Base-by-base conservation (phyloP, 2,113 vertebrate species). In the Mirza zaza region DNA sequence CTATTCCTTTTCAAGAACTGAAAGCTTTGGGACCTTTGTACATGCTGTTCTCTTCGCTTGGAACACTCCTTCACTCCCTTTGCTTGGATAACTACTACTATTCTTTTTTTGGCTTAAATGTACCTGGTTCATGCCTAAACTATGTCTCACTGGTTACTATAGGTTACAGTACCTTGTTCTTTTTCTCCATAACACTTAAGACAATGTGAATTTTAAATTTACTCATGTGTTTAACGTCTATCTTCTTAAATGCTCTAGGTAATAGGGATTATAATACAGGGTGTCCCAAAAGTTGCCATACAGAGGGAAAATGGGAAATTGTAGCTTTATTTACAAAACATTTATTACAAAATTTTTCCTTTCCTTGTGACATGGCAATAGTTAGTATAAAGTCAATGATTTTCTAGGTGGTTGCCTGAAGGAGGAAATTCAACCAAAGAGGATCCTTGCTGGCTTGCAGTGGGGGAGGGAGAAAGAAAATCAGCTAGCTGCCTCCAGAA, bases 1-100 rank as follows among this genome's bases (percentile, higher is more conserved):
- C 55, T 36, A 80, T 45, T 94, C 59, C 39, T 88, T 80, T 88
- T 82, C 88, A 95, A 93, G 86, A 95, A 89, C 0, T 85, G 50
- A 88, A 91, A 39, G n/a, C 45, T 82, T 92, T 91, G 61, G 71
- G 32, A 83, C 27, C 29, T 94, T 73, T 85, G 89, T 80, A 92
- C 50, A 73, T 83, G 42, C 45, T 87, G 50, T 71, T 97, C 71
- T 95, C 65, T 91, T 96, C 25, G 61, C 68, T 63, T 96, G 80
- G 34, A 87, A 96, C 76, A 90, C 36, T 79, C 48, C 29, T 8
- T 82, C 29, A 36, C 18, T 92, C n/a, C 25, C 61, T 63, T 27
- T 76, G 67, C n/a, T 61, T 90, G 68, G 85, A 12, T 89, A 94
- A 84, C 36, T 96, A 45, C 89, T 81, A 55, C 36, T 90, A 39